These are phyloP conservation scores for Crotalus helleri DNA, from an alignment of 2,113 vertebrate genomes.

Conservation along the genomic window DNA sequence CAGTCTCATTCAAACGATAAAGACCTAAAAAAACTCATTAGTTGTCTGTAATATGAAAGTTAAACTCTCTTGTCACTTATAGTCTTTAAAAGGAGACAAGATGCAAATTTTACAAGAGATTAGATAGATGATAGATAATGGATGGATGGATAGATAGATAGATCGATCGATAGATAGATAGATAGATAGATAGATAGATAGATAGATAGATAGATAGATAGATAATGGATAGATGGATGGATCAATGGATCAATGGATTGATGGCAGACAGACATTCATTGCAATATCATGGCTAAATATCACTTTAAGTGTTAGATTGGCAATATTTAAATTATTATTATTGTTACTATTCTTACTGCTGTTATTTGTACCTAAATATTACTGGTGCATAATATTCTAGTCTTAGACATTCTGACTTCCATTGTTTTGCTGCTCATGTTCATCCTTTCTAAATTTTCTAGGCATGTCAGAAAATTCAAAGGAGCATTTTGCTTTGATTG, in stretches of 20 bases:
- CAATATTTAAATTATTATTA: not conserved
- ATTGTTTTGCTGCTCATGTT: slow-evolving; percentile 21
- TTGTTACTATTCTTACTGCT: not conserved
- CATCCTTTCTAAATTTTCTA: slow-evolving; percentile 5
- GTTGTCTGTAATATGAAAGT: slow-evolving; percentile 44
- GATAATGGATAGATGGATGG: fast-evolving
- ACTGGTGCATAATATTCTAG: slow-evolving; percentile 19
- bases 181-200: no score
- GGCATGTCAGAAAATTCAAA: not conserved
- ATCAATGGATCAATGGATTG: no score
- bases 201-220: no score
- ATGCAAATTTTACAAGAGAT: slow-evolving; percentile 33
- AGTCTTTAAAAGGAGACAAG: slow-evolving; percentile 35
- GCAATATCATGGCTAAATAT: slow-evolving; percentile 37
- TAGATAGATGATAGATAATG: no score
- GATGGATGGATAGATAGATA: fast-evolving
- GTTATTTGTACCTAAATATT: slow-evolving; percentile 36
- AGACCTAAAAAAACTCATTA: slow-evolving; percentile 47
- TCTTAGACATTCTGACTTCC: not conserved
- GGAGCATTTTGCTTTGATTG: not conserved
- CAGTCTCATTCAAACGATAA: slow-evolving; percentile 37
- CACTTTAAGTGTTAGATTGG: slow-evolving; percentile 26
- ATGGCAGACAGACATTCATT: slow-evolving; percentile 26
- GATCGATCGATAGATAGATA: no score
- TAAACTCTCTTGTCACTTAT: slow-evolving; percentile 40